Evolutionary conservation across 2,113 vertebrate species (phyloP).

Genomic region (Thermophis baileyi): DNA sequence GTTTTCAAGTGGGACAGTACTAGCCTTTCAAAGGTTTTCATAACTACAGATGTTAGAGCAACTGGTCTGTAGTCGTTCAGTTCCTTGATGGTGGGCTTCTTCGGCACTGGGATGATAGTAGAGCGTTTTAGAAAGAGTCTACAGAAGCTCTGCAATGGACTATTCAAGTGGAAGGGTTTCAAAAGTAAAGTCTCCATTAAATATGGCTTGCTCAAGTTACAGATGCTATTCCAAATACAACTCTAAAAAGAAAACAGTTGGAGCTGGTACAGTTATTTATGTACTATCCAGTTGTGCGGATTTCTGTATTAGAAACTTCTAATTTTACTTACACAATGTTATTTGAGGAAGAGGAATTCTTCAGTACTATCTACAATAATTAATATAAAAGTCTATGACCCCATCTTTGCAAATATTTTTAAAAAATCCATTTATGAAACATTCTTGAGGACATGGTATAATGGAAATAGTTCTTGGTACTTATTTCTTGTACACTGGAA

Average conservation of each 20-base stretch:
- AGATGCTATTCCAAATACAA: background rate
- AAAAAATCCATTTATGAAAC: background rate
- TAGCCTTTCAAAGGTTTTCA: too few relatives aligned
- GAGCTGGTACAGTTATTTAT: background rate
- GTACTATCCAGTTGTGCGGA: background rate
- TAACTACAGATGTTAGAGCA: too few relatives aligned
- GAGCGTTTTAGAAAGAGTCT: background rate
- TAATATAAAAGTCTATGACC: background rate
- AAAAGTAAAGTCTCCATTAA: background rate
- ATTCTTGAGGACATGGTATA: background rate
- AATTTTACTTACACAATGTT: background rate
- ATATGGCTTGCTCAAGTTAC: background rate
- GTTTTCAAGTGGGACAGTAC: too few relatives aligned
- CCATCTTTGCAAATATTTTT: background rate
- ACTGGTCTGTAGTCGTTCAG: too few relatives aligned
- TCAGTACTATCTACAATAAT: background rate
- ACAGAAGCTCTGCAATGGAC: background rate
- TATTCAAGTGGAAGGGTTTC: background rate
- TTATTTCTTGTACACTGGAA: background rate
- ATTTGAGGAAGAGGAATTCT: background rate
- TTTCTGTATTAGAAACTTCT: background rate
- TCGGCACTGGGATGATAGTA: too few relatives aligned
- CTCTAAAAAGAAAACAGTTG: background rate
- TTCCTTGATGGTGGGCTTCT: too few relatives aligned
- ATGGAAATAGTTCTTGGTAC: slow-evolving; percentile 4